phyloP scores from a whole-genome alignment of 1,140 invertebrate species.

The Diplogasteroides magnus region DNA sequence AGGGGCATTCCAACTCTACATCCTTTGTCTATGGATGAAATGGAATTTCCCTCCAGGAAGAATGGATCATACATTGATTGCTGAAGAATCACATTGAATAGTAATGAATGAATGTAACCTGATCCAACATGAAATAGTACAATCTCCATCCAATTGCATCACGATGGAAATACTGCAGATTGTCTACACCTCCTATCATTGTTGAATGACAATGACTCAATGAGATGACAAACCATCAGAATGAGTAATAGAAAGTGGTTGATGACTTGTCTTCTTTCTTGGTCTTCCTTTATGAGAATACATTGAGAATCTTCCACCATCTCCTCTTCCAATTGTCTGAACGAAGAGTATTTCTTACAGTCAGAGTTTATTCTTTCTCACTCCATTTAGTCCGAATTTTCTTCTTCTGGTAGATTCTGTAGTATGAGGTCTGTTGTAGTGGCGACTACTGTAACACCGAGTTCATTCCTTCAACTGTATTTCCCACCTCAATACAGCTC shows the following conservation, averaged over 20 bases:
- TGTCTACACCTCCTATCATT: no score
- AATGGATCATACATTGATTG: conserved; percentile 30
- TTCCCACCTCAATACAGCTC: conserved; percentile 1
- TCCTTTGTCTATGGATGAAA: conserved; percentile 26
- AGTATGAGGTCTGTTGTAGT: background rate
- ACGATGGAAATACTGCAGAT: conserved; percentile 25
- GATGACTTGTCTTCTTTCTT: background rate
- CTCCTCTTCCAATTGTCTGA: conserved; percentile 20
- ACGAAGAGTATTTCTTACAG: background rate
- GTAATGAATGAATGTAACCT: conserved; percentile 6
- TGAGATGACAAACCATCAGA: no score
- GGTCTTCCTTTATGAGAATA: conserved; percentile 21
- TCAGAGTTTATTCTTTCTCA: background rate
- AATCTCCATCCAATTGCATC: conserved; percentile 34
- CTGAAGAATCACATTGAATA: conserved; percentile 11
- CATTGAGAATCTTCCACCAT: conserved; percentile 26
- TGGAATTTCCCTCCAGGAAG: conserved; percentile 28
- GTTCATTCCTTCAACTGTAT: no score
- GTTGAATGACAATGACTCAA: no score
- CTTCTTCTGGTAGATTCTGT: background rate
- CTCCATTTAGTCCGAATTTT: background rate
- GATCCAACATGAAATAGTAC: conserved; percentile 36
- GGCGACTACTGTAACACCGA: background rate
- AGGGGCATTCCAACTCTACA: conserved; percentile 26
- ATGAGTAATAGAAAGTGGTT: conserved; percentile 9